Evolutionary conservation across 2,797 vertebrate species (phyloP).

Genomic region (Notoglanidium macrostoma): DNA sequence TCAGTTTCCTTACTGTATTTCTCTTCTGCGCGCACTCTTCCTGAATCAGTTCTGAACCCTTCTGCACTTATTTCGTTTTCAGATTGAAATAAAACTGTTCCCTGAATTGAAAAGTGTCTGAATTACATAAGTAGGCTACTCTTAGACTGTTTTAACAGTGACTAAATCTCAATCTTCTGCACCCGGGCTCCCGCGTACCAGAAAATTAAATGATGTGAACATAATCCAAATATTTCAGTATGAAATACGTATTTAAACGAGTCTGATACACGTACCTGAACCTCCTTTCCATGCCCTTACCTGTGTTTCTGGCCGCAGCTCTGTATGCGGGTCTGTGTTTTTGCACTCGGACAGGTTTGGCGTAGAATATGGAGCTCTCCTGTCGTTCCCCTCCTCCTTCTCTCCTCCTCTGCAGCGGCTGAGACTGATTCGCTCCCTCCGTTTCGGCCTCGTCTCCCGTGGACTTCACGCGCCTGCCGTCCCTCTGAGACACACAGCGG

Average conservation of each 20-base stretch:
- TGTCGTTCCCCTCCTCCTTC: slow-evolving; percentile 60
- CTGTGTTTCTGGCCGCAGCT: slow-evolving; percentile 51
- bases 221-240: too few relatives aligned
- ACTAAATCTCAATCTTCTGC: background rate
- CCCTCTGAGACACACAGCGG: slow-evolving; percentile 63
- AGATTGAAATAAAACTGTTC: background rate
- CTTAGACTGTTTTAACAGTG: background rate
- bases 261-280: background rate
- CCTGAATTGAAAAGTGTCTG: background rate
- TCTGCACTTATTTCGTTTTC: background rate
- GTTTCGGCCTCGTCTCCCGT: slow-evolving; percentile 73
- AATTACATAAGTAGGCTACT: background rate
- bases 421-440: slow-evolving; percentile 53
- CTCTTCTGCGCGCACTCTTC: background rate
- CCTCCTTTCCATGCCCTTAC: slow-evolving; percentile 52
- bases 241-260: background rate
- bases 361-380: slow-evolving; percentile 68
- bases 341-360: slow-evolving; percentile 71
- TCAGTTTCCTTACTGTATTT: background rate
- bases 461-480: slow-evolving; percentile 74
- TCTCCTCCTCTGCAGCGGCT: slow-evolving; percentile 55
- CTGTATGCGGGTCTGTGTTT: slow-evolving; percentile 60
- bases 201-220: too few relatives aligned
- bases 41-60: background rate
- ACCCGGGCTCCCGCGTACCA: background rate